Base-by-base conservation (phyloP, 2,113 vertebrate species). In the Chitala chitala region DNA sequence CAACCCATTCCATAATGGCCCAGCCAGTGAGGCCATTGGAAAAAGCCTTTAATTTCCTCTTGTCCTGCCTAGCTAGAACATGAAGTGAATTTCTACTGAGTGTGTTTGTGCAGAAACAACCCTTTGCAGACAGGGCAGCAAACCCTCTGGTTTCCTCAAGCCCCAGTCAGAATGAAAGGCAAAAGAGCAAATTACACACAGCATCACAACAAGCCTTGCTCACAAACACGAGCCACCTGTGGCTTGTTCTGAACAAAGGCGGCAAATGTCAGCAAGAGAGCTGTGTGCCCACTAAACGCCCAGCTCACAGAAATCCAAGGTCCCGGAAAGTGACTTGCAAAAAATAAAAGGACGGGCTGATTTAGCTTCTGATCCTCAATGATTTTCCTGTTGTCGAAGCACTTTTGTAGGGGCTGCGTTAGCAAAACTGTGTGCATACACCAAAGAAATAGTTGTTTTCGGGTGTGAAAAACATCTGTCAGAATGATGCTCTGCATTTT, bases 381-480 rank as follows among this genome's bases (percentile, higher is more conserved):
- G 5, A 46, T 33, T 33, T 33, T 59, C 12, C 51, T 56, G 36
- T 22, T 66, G 63, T 6, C 12, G 17, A 26, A 66, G n/a, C 70
- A 17, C 36, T 58, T 72, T 58, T 46, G 38, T 33, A 4, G 33
- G 6, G 55, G 24, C 56, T 33, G 42, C 10, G 24, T 48, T 20
- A 33, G 40, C 33, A 56, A 58, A 48, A 61, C 42, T 33, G 26
- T n/a, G 38, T 12, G 5, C 53, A 29, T 26, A 12, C 31, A 63
- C 5, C 15, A 22, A 5, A 46, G 29, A 2, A 29, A 48, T 7
- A n/a, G 44, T 46, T 51, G 33, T 33, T 26, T 71, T 63, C 22
- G 38, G 22, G 24, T 3, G n/a, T 24, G 8, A 38, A 53, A 51
- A 73, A 73, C 72, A 51, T 63, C 42, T 50, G 31, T 56, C 56